Conservation (phyloP, 2,797 vertebrate species). For the Parambassis ranga region DNA sequence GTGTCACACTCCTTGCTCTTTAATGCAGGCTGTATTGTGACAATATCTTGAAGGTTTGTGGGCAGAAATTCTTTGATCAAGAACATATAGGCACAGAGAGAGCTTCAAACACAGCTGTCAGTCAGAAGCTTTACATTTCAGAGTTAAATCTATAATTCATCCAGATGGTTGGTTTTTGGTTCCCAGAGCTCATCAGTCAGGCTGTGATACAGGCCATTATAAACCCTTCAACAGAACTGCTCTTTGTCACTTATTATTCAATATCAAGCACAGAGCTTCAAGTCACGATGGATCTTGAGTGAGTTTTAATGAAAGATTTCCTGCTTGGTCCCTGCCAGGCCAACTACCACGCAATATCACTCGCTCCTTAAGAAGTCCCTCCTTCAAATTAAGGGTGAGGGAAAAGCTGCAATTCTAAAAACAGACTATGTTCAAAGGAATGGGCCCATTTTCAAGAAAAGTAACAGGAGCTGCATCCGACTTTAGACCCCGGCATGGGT, state of each 20-base stretch:
- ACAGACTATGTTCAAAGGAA: slow-evolving; percentile 51
- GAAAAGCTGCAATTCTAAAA: slow-evolving; percentile 60
- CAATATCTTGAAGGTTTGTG: slow-evolving; percentile 33
- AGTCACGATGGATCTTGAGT: slow-evolving; percentile 56
- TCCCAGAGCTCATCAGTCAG: slow-evolving; percentile 31
- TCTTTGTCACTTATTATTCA: slow-evolving; percentile 50
- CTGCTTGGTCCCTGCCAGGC: slow-evolving; percentile 54
- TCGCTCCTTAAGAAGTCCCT: slow-evolving; percentile 31
- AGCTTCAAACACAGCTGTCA: slow-evolving; percentile 42
- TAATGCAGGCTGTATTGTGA: slow-evolving; percentile 25
- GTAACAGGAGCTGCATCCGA: slow-evolving; percentile 64
- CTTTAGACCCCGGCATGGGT: slow-evolving; percentile 60
- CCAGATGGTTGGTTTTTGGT: slow-evolving; percentile 22
- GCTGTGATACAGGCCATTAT: slow-evolving; percentile 29
- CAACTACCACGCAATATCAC: slow-evolving; percentile 51
- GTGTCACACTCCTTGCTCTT: slow-evolving; percentile 24
- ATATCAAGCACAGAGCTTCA: slow-evolving; percentile 49
- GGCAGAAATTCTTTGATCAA: slow-evolving; percentile 40
- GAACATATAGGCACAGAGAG: not conserved
- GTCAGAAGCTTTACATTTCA: slow-evolving; percentile 23
- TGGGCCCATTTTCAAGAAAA: slow-evolving; percentile 28
- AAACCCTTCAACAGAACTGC: slow-evolving; percentile 42
- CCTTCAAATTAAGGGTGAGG: slow-evolving; percentile 53
- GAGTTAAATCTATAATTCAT: slow-evolving; percentile 22
- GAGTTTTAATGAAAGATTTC: slow-evolving; percentile 78